Percentiles rank a stretch among this genome's conserved stretches.
Conservation (phyloP, 2,888 invertebrate species). For the Neoitamus cyanurus region DNA sequence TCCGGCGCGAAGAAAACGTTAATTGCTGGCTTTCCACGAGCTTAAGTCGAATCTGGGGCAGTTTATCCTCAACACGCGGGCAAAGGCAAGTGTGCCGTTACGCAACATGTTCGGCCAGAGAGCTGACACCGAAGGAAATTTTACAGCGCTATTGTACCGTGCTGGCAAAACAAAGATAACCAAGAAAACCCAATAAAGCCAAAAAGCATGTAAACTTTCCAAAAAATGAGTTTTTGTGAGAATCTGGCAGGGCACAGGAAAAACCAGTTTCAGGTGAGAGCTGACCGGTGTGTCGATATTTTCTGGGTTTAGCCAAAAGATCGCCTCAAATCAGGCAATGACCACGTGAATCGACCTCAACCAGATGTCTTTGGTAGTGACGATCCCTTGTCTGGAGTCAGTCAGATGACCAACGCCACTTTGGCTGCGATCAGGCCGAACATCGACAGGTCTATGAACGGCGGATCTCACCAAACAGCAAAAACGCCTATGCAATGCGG, state of each 20-base stretch:
- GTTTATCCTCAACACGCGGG: not conserved
- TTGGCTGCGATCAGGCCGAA: not conserved
- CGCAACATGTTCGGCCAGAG: not conserved
- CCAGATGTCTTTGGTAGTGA: not conserved
- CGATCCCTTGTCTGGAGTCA: not conserved
- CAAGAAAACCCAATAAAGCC: not conserved
- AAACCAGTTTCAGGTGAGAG: conserved; percentile 27
- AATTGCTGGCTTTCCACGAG: not conserved
- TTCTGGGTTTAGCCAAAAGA: not conserved
- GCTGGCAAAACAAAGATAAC: conserved; percentile 1
- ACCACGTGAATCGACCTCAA: conserved; percentile 12
- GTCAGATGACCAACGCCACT: not conserved
- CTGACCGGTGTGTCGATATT: not conserved
- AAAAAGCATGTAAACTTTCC: conserved; percentile 8
- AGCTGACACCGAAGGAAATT: not conserved
- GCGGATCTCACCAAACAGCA: not conserved
- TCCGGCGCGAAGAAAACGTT: not conserved
- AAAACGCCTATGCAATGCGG: not conserved
- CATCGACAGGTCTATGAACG: conserved; percentile 25
- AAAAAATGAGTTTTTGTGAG: conserved; percentile 2
- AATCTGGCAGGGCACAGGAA: not conserved
- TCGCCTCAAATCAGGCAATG: not conserved
- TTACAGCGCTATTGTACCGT: not conserved
- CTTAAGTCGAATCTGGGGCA: not conserved
- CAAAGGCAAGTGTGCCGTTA: no score